Evolutionary conservation across 2,797 vertebrate species (phyloP), one percentile per base, ranked within the genome.

Genomic region (Artibeus lituratus): DNA sequence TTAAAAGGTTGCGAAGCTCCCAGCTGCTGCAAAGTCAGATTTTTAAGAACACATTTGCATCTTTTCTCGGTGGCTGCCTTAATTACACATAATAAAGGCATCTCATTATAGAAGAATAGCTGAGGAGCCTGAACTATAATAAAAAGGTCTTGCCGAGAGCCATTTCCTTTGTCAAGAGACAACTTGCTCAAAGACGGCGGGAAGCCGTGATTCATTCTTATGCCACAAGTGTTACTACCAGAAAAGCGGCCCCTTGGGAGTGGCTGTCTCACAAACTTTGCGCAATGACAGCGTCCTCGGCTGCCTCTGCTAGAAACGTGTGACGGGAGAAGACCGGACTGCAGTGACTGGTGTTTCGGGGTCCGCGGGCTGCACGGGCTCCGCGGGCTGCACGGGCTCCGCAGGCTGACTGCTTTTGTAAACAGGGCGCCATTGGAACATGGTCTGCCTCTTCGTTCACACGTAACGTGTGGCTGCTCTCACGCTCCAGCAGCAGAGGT

Each of bases 51-150:
- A 91, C 98, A 97, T 98, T 98, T 97, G 98, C 98, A 98, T 98
- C 95, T 98, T 94, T 96, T 98, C 98, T 98, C 96, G 82, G 97
- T 88, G 96, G 98, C 97, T 97, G 98, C 96, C 96, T 98, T 98
- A 98, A 98, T 98, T 98, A 98, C 98, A 97, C 98, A 98, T 98
- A 98, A 98, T 98, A 98, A 97, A 98, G 98, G 98, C 97, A 97
- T 98, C 98, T 98, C 96, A 97, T 98, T 97, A 97, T 97, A 98
- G 98, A 98, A 98, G 98, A 98, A 95, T 94, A 97, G 98, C 92
- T 98, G 98, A 98, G 97, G 97, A 98, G 97, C 96, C 98, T 96
- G 97, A 95, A 96, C 98, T 97, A 92, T 97, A 97, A 98, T 97
- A 97, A 97, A 97, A 97, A 97, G 97, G 96, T 95, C 95, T 98